Conservation (phyloP, 2,113 vertebrate species). For the Rhinopomastus cyanomelas region DNA sequence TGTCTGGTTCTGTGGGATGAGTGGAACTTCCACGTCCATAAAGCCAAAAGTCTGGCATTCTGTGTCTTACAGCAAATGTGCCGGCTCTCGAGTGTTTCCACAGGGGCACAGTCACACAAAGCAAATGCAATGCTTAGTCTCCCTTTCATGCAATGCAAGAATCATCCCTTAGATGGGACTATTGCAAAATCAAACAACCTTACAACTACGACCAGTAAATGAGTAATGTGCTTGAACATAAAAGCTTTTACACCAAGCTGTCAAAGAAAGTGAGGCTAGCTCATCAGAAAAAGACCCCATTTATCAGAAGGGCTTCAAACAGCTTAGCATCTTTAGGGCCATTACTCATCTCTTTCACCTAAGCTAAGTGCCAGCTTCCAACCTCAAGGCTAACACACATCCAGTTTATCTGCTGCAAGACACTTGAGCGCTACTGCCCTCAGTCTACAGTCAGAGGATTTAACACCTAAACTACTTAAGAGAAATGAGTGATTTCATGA, state of each 20-base stretch:
- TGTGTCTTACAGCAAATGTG: background rate
- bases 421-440: background rate
- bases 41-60: background rate
- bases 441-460: background rate
- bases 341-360: slow-evolving; percentile 66
- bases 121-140: background rate
- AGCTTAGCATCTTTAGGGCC: slow-evolving; percentile 54
- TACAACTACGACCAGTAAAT: slow-evolving; percentile 8
- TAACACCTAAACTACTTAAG: background rate
- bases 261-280: slow-evolving; percentile 34
- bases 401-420: slow-evolving; percentile 23
- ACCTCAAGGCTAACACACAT: background rate
- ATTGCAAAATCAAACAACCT: slow-evolving; percentile 64
- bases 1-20: background rate
- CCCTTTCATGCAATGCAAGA: slow-evolving; percentile 53
- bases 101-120: background rate
- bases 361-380: slow-evolving; percentile 50
- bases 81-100: background rate
- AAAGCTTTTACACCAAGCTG: slow-evolving; percentile 37
- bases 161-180: slow-evolving; percentile 71
- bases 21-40: background rate
- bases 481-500: background rate
- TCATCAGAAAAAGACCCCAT: slow-evolving; percentile 50
- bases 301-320: slow-evolving; percentile 65
- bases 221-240: slow-evolving; percentile 30